Base-by-base conservation (phyloP, 1,140 invertebrate species). In the Habropoda laboriosa region DNA sequence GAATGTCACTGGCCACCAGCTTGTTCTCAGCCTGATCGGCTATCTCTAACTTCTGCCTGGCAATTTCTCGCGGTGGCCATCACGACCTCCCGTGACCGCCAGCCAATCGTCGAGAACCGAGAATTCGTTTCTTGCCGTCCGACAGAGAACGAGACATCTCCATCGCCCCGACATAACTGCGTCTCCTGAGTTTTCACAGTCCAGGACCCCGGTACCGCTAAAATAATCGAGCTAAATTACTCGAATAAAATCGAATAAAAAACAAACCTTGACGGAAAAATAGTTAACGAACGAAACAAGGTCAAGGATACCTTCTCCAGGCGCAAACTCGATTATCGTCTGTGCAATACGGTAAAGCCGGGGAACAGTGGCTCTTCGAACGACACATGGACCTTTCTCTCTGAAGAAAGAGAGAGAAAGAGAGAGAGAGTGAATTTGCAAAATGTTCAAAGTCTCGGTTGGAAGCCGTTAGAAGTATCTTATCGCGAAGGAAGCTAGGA, bases 1-100 rank as follows among this genome's bases (percentile, higher is more conserved):
- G 87, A 89, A 90, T 89, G 88, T 88, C 86, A 85, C 83, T 80
- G 63, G 82, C 81, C 82, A 57, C 81, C 68, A 71, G 75, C 61
- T 57, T 8, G 42, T 74, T 72, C 57, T 57, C 45, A 30, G 38
- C 24, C 40, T 47, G 45, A 57, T 64, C 75, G 21, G 47, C 61
- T 73, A 63, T 78, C 66, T 49, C 38, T 24, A 8, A 30, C 47
- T n/a, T 61, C 24, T 66, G n/a, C 49, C 35, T 24, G n/a, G 63
- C 68, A 51, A 82, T 78, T 79, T 79, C 55, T 74, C 55, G 42
- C 21, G 53, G 13, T 18, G 53, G 13, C n/a, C 12, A 2, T 51
- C 8, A n/a, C 64, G 64, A 60, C 75, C 66, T 60, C 13, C 21
- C 24, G 40, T 49, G 75, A 71, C 55, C 66, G 75, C 18, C 12